Conservation (phyloP, 2,888 invertebrate genomes). For the Rugalucina vietnamica region DNA sequence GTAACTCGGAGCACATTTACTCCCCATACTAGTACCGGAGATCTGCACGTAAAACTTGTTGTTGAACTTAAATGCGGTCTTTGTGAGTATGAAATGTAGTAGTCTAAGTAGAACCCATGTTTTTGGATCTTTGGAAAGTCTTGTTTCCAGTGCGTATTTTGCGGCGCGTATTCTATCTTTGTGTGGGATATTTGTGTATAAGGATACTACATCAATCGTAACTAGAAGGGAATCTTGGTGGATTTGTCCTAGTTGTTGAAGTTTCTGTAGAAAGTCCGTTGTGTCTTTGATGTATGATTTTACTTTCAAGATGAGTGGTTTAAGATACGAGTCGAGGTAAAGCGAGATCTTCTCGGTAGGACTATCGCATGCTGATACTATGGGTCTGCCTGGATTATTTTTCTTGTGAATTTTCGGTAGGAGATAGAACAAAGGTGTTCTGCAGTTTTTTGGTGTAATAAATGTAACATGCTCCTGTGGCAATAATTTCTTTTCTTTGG, state of each 20-base stretch:
- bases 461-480: conserved; percentile 1
- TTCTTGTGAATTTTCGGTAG: conserved; percentile 22
- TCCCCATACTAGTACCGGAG: conserved; percentile 32
- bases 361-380: conserved; percentile 22
- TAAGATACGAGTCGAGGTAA: not conserved
- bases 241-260: not conserved
- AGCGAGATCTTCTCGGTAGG: not conserved
- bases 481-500: too few relatives aligned
- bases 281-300: conserved; percentile 4
- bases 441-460: conserved; percentile 15
- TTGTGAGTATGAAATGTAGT: conserved; percentile 16
- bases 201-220: not conserved
- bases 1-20: conserved; percentile 25
- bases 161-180: not conserved
- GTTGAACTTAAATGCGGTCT: conserved; percentile 19
- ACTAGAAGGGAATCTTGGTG: not conserved
- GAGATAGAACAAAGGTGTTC: conserved; percentile 18
- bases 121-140: not conserved
- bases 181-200: not conserved
- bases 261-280: not conserved
- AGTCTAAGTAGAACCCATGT: conserved; percentile 8
- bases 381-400: conserved; percentile 22
- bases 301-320: not conserved
- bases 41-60: conserved; percentile 23
- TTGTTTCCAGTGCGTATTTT: not conserved